Base-by-base conservation (phyloP, 92 coral and sea anemone genomes). In the Porites lobata region DNA sequence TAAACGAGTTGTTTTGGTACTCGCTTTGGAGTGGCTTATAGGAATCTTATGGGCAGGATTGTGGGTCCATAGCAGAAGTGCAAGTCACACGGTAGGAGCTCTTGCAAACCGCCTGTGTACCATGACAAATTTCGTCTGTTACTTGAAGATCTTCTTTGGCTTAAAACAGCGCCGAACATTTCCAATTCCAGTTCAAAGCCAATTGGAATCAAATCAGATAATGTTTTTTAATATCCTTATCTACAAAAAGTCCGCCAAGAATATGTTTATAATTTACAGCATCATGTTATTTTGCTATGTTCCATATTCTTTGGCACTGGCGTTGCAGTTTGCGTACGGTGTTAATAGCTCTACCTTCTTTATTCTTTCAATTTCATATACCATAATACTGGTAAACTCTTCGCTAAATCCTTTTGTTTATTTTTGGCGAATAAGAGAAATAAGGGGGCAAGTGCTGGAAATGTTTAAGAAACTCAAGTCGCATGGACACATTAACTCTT, bases 351-450 rank as follows among this genome's bases (percentile, higher is more conserved):
- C 32, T 6, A 63, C 83, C 3, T 79, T 79, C 50, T 38, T 79
- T 1, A 29, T 50, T 38, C 26, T 79, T 38, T 43, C 43, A 20
- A 43, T 79, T 1, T 43, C 73, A 50, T 79, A 79, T 65, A 50
- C 52, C 19, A 50, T 79, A 9, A 79, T 65, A 64, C 59, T 47
- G 7, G 19, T 79, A 9, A 79, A 79, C 38, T 79, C 83, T 20
- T 19, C 61, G 59, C 59, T 79, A 8, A 79, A 79, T 79, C 83
- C 83, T 10, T 8, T 64, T 63, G 61, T 79, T 50, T 79, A 79
- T 43, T 79, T 68, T 79, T 79, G 83, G 83, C 51, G 83, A 79
- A 64, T 79, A 65, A 59, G 47, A 47, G 83, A 79, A 15, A 64
- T 79, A 68, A 64, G 72, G 72, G n/a, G 24, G 8, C 83, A 79